Evolutionary conservation across 2,797 vertebrate genomes (phyloP).

Genomic region (Eupleurogrammus muticus): DNA sequence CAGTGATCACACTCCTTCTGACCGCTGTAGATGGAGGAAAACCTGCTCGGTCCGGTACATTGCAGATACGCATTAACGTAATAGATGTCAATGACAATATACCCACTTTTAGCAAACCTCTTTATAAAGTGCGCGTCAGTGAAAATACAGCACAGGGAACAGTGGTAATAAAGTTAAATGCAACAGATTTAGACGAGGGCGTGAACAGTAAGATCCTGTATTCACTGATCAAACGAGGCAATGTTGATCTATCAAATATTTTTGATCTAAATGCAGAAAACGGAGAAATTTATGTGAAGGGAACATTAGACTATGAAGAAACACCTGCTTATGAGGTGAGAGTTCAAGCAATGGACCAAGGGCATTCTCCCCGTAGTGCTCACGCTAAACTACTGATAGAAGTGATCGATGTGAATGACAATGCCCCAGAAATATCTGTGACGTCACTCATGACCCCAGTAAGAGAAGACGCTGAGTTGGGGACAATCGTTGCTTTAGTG

Average conservation of each 20-base stretch:
- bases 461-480: constrained; percentile 71
- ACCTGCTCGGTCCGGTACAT: constrained; percentile 76
- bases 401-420: constrained; percentile 70
- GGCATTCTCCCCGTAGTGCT: constrained; percentile 37
- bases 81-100: constrained; percentile 86
- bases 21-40: constrained; percentile 85
- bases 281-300: constrained; percentile 84
- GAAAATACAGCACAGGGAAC: constrained; percentile 73
- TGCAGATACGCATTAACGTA: constrained; percentile 76
- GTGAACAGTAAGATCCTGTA: constrained; percentile 72
- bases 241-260: constrained; percentile 33
- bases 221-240: constrained; percentile 60
- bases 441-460: constrained; percentile 71
- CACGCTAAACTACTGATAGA: constrained; percentile 80
- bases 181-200: constrained; percentile 78
- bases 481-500: constrained; percentile 77
- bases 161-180: constrained; percentile 67
- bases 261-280: constrained; percentile 72
- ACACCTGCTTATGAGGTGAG: constrained; percentile 81
- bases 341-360: constrained; percentile 80
- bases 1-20: constrained; percentile 68
- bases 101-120: constrained; percentile 75
- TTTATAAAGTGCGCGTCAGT: constrained; percentile 78
- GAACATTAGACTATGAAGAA: constrained; percentile 83
- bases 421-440: constrained; percentile 68